Percentiles rank a stretch among this genome's conserved stretches.
Evolutionary conservation across 2,113 vertebrate species (phyloP).

Genomic region (Anarrhichthys ocellatus): DNA sequence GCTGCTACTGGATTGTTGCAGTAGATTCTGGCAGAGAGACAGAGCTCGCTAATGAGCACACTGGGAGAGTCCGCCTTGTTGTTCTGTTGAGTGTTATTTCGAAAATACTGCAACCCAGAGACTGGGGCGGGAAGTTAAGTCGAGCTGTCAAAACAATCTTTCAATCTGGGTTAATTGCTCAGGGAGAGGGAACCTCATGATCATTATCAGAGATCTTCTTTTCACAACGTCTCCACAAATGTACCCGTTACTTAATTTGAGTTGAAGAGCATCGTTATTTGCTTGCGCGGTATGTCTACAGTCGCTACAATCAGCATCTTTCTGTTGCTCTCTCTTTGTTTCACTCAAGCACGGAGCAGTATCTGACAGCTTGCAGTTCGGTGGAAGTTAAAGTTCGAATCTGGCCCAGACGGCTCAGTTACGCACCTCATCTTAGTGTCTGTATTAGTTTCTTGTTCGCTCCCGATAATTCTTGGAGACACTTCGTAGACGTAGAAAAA

Average conservation of each 20-base stretch:
- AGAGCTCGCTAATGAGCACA: constrained; percentile 72
- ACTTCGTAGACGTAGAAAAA: not conserved
- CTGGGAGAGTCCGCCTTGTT: constrained; percentile 65
- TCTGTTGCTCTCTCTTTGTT: not conserved
- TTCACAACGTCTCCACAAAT: constrained; percentile 11
- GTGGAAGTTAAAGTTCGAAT: not conserved
- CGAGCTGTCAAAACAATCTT: constrained; percentile 70
- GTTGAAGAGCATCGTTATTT: not conserved
- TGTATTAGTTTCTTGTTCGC: not conserved
- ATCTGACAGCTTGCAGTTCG: not conserved
- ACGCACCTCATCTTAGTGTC: not conserved
- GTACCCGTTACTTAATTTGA: constrained; percentile 41
- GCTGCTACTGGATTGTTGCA: constrained; percentile 52
- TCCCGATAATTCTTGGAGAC: not conserved
- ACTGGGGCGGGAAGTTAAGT: constrained; percentile 51
- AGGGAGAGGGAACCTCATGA: constrained; percentile 59
- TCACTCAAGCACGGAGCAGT: not conserved
- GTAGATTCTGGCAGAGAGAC: constrained; percentile 46
- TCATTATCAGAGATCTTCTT: constrained; percentile 52
- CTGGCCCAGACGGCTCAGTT: not conserved
- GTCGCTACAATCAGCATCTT: not conserved
- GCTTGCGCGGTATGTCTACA: not conserved
- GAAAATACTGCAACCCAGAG: constrained; percentile 66
- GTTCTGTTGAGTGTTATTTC: constrained; percentile 66
- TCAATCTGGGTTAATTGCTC: constrained; percentile 78